phyloP scores from a whole-genome alignment of 1,140 invertebrate genomes.

The Temnothorax nylanderi region DNA sequence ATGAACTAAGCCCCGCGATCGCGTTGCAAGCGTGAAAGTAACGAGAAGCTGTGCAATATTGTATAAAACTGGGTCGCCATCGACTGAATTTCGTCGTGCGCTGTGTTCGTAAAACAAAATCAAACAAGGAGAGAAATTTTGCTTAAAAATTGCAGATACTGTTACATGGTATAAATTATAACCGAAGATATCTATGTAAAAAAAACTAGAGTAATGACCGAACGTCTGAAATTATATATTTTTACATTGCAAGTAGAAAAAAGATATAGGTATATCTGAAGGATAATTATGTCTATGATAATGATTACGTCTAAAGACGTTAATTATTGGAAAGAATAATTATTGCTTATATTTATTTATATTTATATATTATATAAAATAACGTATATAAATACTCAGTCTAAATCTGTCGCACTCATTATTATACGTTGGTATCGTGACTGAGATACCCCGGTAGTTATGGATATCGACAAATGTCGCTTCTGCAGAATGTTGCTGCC shows the following conservation, averaged over 20 bases:
- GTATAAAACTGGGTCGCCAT: constrained; percentile 39
- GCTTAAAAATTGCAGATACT: constrained; percentile 3
- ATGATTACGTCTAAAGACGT: not conserved
- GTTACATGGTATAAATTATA: not conserved
- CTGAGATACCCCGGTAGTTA: not conserved
- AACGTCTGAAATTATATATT: not conserved
- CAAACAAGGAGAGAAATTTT: constrained; percentile 12
- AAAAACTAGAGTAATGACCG: not conserved
- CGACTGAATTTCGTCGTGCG: constrained; percentile 8
- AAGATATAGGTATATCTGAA: not conserved
- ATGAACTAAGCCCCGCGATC: constrained; percentile 49
- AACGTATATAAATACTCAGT: not conserved
- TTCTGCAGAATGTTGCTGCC: not conserved
- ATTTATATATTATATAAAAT: not conserved
- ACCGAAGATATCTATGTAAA: not conserved
- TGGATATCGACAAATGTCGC: constrained; percentile 25
- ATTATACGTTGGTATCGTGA: not conserved
- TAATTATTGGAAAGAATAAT: not conserved
- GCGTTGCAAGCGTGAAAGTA: constrained; percentile 53
- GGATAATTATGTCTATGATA: not conserved
- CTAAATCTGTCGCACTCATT: not conserved
- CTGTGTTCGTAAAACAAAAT: constrained; percentile 40
- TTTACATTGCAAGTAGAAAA: not conserved
- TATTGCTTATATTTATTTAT: not conserved
- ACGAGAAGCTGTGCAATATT: constrained; percentile 53